Base-by-base conservation (phyloP, 30 jellyfish, hydroid and myxozoan species). In the Hydractinia symbiolongicarpus region DNA sequence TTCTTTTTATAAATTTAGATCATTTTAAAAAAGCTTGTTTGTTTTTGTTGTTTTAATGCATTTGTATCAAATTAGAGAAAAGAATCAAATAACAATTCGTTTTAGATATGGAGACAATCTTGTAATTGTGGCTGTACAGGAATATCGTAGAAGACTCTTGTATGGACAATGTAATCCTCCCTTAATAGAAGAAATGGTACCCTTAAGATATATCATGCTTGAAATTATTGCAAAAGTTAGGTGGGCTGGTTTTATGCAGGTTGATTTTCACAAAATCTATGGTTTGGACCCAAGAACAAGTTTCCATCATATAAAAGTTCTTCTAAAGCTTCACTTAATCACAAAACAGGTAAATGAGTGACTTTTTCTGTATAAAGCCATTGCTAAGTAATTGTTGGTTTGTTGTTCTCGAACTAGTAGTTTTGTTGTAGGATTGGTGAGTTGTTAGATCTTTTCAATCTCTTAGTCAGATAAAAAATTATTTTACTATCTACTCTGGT, bases 211-310 rank as follows among this genome's bases (percentile, higher is more conserved):
- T 66, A 82, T 76, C 53, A 76, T 81, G 51, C 87, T 90, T 5
- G 97, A 90, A 72, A 40, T 90, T 5, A 79, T 90, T 50, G 97
- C 95, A 21, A 82, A 75, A 76, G 57, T 88, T 44, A 88, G 97
- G 19, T 69, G 83, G 67, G 50, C 57, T 54, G 97, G 97, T 17
- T 87, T 90, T 69, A 56, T 81, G 55, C 97, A 90, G 83, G 68
- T 74, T 21, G 97, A 90, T 73, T 86, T 90, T 55, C 87, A 61
- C 10, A 78, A 72, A 17, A 20, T 79, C 13, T 90, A 64, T 78
- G 83, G 86, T 9, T 72, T 90, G 86, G 97, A 90, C 64, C 88
- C 95, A 8, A 86, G 96, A 8, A 71, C 88, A 62, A 54, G 89
- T 17, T 90, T 90, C 76, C 97, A 90, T 69, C 95, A 81, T 60